phyloP scores from a whole-genome alignment of 2,888 invertebrate species.

The Ernsta delagoae region DNA sequence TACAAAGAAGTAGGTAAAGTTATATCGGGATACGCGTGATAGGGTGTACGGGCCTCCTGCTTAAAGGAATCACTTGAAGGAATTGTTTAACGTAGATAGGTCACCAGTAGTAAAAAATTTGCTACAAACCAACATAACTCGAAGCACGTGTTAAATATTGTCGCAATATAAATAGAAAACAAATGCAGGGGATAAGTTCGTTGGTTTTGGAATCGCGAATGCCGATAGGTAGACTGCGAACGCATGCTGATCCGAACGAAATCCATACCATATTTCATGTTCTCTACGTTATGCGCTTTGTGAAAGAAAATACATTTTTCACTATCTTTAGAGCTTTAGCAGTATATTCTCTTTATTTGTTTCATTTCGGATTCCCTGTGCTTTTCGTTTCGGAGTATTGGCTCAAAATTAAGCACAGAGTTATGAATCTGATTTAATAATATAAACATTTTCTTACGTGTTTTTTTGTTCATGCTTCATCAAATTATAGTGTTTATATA shows the following conservation, averaged over 20 bases:
- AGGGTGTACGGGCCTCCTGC: too few relatives aligned
- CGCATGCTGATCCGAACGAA: slow-evolving; percentile 76
- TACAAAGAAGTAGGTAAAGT: too few relatives aligned
- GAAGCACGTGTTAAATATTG: slow-evolving; percentile 18
- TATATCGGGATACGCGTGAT: too few relatives aligned
- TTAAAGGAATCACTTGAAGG: too few relatives aligned
- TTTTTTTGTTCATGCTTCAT: too few relatives aligned
- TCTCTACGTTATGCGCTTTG: slow-evolving; percentile 80
- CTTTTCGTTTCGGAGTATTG: slow-evolving; percentile 32
- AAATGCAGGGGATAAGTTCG: slow-evolving; percentile 73
- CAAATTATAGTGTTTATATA: too few relatives aligned
- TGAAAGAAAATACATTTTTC: slow-evolving; percentile 83
- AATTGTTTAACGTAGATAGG: too few relatives aligned
- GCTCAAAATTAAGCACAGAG: slow-evolving; percentile 1
- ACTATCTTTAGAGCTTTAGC: slow-evolving; percentile 74
- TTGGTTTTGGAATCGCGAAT: slow-evolving; percentile 73
- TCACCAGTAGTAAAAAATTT: background rate
- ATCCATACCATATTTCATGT: slow-evolving; percentile 82
- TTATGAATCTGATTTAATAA: too few relatives aligned
- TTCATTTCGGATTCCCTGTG: slow-evolving; percentile 44
- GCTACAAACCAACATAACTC: background rate
- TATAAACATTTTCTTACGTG: too few relatives aligned
- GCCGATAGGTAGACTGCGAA: slow-evolving; percentile 73
- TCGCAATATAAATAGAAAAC: slow-evolving; percentile 58
- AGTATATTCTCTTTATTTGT: slow-evolving; percentile 67